Evolutionary conservation across 2,888 invertebrate species (phyloP).

Genomic region (Aphidoletes aphidimyza): DNA sequence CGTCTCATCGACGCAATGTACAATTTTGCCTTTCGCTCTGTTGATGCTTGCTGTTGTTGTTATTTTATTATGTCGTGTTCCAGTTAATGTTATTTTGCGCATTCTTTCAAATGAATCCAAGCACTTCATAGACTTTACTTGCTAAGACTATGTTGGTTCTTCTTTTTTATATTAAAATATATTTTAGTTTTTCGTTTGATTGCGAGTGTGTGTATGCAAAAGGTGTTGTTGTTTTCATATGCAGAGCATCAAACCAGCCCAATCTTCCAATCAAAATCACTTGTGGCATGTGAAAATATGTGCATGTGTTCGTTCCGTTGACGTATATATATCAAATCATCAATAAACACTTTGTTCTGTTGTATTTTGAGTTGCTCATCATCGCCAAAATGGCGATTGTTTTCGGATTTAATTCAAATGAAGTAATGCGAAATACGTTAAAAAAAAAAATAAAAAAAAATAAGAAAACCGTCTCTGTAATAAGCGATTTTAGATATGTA

Average conservation of each 20-base stretch:
- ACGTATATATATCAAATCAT: conserved; percentile 5
- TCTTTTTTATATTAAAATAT: neutral
- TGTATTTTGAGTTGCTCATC: neutral
- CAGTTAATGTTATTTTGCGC: neutral
- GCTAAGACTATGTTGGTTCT: too few species aligned
- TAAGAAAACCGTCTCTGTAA: neutral
- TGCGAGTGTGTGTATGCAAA: neutral
- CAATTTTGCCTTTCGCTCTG: neutral
- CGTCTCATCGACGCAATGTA: neutral
- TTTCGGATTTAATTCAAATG: neutral
- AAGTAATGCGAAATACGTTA: neutral
- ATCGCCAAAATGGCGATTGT: neutral
- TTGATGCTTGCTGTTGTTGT: neutral
- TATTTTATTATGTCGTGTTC: neutral
- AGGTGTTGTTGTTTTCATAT: neutral
- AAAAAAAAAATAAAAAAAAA: neutral
- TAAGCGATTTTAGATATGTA: neutral
- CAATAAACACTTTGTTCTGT: neutral
- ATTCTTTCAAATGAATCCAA: neutral
- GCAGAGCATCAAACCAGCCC: neutral
- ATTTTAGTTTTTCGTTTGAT: neutral
- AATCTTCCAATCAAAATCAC: neutral
- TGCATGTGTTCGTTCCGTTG: too few species aligned
- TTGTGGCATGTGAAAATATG: conserved; percentile 14
- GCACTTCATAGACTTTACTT: neutral